These are phyloP conservation scores for Camelus dromedarius DNA, from an alignment of 2,113 vertebrate genomes.

Conservation along the genomic window DNA sequence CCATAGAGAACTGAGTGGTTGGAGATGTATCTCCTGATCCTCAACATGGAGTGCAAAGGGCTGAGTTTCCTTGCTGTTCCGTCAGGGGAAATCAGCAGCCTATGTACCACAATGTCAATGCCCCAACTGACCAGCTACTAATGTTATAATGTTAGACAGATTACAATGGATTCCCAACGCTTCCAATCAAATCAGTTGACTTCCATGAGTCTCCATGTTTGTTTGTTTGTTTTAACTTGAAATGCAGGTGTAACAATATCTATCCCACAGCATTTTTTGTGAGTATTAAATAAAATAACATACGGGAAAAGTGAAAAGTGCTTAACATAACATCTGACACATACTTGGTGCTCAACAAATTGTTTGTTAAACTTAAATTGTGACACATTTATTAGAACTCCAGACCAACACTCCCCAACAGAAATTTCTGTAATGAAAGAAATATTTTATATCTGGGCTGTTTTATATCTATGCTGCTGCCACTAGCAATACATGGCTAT, in stretches of 20 bases:
- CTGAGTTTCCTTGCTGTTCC: neutral
- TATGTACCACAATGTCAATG: neutral
- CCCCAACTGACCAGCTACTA: neutral
- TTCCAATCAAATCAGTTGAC: neutral
- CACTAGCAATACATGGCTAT: neutral
- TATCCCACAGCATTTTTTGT: neutral
- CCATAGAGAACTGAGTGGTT: neutral
- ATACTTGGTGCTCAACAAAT: neutral
- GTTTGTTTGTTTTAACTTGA: neutral
- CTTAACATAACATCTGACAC: neutral
- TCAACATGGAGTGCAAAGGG: neutral
- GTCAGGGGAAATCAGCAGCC: neutral
- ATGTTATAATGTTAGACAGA: neutral
- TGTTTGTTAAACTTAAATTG: neutral
- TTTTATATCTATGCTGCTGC: neutral
- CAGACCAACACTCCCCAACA: neutral
- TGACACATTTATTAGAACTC: neutral
- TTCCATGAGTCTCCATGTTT: neutral
- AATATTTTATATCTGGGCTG: neutral
- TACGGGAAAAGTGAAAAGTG: neutral
- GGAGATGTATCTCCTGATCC: neutral
- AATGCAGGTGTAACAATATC: neutral
- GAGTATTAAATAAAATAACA: neutral
- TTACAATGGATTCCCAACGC: neutral
- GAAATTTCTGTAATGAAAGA: neutral